Evolutionary conservation across 2,797 vertebrate genomes (phyloP).

Genomic region (Hipposideros larvatus): DNA sequence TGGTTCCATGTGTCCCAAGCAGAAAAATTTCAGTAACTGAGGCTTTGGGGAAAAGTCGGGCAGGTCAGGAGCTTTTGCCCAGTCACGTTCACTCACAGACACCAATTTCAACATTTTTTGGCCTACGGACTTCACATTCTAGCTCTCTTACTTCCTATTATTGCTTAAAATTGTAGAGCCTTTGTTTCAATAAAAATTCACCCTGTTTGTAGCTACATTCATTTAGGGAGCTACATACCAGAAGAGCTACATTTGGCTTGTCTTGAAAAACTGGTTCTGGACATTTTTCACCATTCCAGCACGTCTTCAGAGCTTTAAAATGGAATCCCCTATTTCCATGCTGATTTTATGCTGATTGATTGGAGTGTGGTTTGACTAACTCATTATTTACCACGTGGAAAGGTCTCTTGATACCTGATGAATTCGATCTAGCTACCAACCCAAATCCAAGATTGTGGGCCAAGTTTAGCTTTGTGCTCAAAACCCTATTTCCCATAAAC

Average conservation of each 20-base stretch:
- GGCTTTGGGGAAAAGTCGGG: background rate
- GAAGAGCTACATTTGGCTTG: background rate
- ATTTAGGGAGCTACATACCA: background rate
- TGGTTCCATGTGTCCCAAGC: background rate
- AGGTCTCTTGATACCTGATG: background rate
- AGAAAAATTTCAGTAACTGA: background rate
- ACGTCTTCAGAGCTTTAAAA: background rate
- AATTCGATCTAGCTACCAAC: background rate
- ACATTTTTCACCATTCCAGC: background rate
- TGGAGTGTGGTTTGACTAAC: background rate
- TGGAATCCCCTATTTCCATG: background rate
- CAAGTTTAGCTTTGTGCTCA: background rate
- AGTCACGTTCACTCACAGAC: background rate
- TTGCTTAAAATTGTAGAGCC: background rate
- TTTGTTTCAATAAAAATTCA: conserved; percentile 39
- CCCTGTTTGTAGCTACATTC: conserved; percentile 1
- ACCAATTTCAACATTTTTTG: background rate
- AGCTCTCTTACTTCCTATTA: background rate
- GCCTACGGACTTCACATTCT: background rate
- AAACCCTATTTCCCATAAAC: background rate
- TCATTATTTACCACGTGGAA: background rate
- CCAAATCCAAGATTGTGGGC: background rate
- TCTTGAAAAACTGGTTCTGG: conserved; percentile 28
- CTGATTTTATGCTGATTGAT: background rate
- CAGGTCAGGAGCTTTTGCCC: background rate